These are phyloP conservation scores for Tragelaphus strepsiceros DNA, from an alignment of 2,113 vertebrate species.

Conservation along the genomic window DNA sequence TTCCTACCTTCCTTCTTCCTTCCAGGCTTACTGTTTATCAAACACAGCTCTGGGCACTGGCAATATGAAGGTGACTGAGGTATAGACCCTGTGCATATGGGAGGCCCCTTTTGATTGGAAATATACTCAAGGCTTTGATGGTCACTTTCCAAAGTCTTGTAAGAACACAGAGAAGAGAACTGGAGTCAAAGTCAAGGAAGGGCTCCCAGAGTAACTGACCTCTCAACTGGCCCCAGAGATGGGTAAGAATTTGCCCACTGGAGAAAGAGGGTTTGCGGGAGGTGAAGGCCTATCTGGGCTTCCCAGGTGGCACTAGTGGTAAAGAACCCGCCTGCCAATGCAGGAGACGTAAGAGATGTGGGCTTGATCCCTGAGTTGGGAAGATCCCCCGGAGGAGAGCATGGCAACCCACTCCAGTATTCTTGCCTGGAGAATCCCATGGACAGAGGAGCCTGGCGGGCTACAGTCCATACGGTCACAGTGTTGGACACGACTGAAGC, in stretches of 20 bases:
- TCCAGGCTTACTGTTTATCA: background rate
- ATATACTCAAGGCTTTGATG: background rate
- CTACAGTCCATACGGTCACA: accelerated
- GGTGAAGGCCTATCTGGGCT: background rate
- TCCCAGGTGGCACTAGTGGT: background rate
- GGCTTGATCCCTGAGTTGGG: background rate
- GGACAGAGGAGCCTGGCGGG: background rate
- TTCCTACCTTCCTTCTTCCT: no score
- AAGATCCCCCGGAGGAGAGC: background rate
- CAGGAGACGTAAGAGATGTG: background rate
- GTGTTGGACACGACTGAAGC: accelerated
- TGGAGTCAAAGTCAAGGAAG: background rate
- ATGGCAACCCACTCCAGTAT: background rate
- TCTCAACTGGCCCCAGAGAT: background rate
- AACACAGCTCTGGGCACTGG: background rate
- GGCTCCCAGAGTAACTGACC: background rate
- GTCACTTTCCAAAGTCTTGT: background rate
- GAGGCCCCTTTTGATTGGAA: background rate
- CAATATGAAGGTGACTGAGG: background rate
- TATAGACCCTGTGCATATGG: background rate
- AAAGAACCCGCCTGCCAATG: background rate
- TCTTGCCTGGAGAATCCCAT: background rate
- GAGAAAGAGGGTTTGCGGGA: background rate
- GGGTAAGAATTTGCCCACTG: background rate
- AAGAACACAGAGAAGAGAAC: background rate